Evolutionary conservation across 2,797 vertebrate genomes (phyloP), one percentile per base, ranked within the genome.

Genomic region (Mus caroli): DNA sequence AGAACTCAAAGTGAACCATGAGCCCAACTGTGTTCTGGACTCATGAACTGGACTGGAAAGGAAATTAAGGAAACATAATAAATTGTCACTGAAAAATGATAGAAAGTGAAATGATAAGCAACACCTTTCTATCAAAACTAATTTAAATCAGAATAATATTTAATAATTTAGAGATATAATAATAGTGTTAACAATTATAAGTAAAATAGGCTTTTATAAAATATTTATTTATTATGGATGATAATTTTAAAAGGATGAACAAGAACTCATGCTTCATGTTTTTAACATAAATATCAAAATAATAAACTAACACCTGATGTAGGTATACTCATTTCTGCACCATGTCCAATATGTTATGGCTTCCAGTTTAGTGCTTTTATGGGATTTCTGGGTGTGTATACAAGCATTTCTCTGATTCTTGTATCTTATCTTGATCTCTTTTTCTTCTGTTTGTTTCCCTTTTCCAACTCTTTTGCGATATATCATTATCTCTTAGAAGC

Each of bases 221-320:
- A 28, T 31, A 31, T 64, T 64, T 13, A 64, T 64, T 64, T 64
- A 31, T 64, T 64, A 31, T 71, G 3, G 3, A n/a, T 90, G n/a
- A 73, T 91, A 84, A 73, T 4, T 71, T 89, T 84, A 75, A 94
- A 90, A 40, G 37, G 60, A 84, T 24, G 46, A 89, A 77, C 46
- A 80, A 92, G 67, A 67, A 88, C 13, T 3, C 26, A 78, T 58
- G 64, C 0, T 60, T 77, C 80, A 88, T 79, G 69, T 87, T 89
- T 92, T 80, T 28, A 79, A 79, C 1, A 82, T 83, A 79, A 95
- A 94, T 78, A 28, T 73, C 58, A 90, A 91, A 83, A n/a, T 83
- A 58, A 71, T 10, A 26, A 64, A 37, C 67, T 6, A 9, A 3
- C 17, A 64, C 43, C 17, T 76, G 26, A 83, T 20, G 0, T 60